Evolutionary conservation across 1,140 invertebrate species (phyloP).

Genomic region (Teleopsis dalmanni): DNA sequence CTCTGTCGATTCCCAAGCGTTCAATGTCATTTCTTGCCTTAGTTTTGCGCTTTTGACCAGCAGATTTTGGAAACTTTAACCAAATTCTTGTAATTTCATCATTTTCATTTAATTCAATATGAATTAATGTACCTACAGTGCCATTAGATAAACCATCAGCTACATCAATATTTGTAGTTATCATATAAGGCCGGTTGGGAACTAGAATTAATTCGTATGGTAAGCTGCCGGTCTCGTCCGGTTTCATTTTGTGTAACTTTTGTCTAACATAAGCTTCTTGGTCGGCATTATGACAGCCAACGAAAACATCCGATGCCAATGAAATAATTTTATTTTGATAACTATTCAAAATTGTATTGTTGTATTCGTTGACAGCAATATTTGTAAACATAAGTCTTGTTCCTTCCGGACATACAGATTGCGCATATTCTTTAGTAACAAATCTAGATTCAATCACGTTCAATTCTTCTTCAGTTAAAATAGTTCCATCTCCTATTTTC

Average conservation of each 20-base stretch:
- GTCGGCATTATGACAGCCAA: too few species aligned
- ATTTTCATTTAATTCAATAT: not conserved
- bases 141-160: slow-evolving; percentile 3
- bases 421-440: too few species aligned
- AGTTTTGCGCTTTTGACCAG: not conserved
- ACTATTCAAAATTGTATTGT: too few species aligned
- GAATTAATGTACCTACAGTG: not conserved
- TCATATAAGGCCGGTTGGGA: not conserved
- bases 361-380: too few species aligned
- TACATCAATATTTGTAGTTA: slow-evolving; percentile 1
- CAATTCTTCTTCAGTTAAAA: too few species aligned
- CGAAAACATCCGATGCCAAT: too few species aligned
- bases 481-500: too few species aligned
- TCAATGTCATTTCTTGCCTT: not conserved
- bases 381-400: too few species aligned
- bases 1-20: not conserved
- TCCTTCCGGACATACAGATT: too few species aligned
- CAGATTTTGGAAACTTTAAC: not conserved
- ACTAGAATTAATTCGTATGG: not conserved
- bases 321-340: too few species aligned
- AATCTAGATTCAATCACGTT: too few species aligned
- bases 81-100: not conserved
- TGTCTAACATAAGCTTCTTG: too few species aligned
- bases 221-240: not conserved
- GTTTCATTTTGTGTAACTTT: not conserved